Evolutionary conservation across 1,140 invertebrate species (phyloP).

Genomic region (Lanistes nyassanus): DNA sequence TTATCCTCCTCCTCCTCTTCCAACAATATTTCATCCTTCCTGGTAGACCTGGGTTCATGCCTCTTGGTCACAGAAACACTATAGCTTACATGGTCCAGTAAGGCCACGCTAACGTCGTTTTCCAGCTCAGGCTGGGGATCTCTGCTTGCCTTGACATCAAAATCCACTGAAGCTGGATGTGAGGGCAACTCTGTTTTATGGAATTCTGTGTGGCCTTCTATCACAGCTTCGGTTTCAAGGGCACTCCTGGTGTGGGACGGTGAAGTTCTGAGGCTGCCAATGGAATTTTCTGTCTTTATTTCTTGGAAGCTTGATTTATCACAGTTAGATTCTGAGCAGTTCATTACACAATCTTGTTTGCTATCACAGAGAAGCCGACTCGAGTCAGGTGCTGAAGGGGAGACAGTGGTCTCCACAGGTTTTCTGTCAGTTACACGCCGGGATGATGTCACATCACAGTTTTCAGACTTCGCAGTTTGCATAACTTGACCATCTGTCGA

Average conservation of each 20-base stretch:
- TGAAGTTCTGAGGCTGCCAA: too few species aligned
- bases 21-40: constrained; percentile 13
- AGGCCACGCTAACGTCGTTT: not conserved
- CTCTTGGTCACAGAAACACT: not conserved
- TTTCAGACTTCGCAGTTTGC: not conserved
- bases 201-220: too few species aligned
- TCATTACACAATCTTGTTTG: too few species aligned
- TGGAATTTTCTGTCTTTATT: too few species aligned
- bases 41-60: not conserved
- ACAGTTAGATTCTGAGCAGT: too few species aligned
- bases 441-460: not conserved
- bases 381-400: too few species aligned
- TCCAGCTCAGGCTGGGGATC: not conserved
- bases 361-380: too few species aligned
- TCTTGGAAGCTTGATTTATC: too few species aligned
- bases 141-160: not conserved
- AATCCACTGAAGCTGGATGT: too few species aligned
- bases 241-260: too few species aligned
- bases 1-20: constrained; percentile 28
- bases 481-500: not conserved
- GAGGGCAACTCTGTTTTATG: too few species aligned
- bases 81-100: constrained; percentile 11
- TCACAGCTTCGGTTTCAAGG: too few species aligned
- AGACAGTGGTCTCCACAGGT: not conserved
- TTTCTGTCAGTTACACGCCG: not conserved